A percentile compares a stretch with the other conserved stretches of the same genome.
Evolutionary conservation across 2,113 vertebrate genomes (phyloP).

Genomic region (Aldabrachelys gigantea): DNA sequence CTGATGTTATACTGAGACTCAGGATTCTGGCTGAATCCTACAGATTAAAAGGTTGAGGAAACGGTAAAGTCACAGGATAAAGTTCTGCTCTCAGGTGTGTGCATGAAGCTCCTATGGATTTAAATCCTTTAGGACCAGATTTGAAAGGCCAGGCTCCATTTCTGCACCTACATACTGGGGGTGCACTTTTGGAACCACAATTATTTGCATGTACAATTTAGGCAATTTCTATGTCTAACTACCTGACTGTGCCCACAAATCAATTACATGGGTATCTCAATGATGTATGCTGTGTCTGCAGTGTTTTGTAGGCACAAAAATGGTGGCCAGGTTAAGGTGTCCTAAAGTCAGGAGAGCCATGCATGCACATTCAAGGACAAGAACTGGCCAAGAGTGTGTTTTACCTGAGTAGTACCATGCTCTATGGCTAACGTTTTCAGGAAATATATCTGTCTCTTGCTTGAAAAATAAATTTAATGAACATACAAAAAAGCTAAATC

Average conservation of each 20-base stretch:
- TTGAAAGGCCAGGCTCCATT: neutral
- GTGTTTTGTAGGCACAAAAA: neutral
- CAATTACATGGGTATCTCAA: constrained; percentile 34
- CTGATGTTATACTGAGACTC: neutral
- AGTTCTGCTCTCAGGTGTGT: neutral
- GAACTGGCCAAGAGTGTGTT: neutral
- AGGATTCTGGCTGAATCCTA: neutral
- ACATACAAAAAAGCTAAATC: constrained; percentile 4
- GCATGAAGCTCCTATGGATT: neutral
- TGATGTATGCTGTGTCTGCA: constrained; percentile 7
- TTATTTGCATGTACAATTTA: neutral
- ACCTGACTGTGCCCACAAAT: neutral
- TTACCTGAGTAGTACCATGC: constrained; percentile 32
- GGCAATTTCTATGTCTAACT: neutral
- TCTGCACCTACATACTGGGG: neutral
- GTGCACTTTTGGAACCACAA: constrained; percentile 12
- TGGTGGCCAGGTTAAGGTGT: neutral
- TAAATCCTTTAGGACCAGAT: neutral
- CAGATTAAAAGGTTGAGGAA: neutral
- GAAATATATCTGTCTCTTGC: constrained; percentile 18
- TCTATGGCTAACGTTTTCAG: constrained; percentile 40
- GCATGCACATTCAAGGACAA: neutral
- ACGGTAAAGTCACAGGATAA: neutral
- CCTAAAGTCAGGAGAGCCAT: constrained; percentile 14
- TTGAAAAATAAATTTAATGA: neutral